phyloP scores from a whole-genome alignment of 1,140 invertebrate genomes.

The Plodia interpunctella region DNA sequence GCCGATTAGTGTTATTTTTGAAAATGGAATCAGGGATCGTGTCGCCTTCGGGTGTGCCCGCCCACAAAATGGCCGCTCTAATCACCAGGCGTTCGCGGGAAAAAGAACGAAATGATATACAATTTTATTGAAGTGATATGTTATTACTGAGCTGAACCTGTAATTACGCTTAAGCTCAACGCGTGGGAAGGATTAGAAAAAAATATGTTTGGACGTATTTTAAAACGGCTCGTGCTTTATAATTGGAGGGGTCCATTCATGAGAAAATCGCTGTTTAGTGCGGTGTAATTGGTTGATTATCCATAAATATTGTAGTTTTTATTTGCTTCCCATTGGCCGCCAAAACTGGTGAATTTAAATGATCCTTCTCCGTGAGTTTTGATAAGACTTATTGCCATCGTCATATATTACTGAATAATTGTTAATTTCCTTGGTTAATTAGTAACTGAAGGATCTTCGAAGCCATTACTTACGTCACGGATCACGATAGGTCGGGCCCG shows the following conservation, averaged over 20 bases:
- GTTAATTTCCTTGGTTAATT: not conserved
- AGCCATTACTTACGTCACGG: slow-evolving; percentile 5
- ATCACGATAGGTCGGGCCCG: slow-evolving; percentile 14
- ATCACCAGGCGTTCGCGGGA: slow-evolving; percentile 62
- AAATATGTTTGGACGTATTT: slow-evolving; percentile 51
- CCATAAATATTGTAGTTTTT: slow-evolving; percentile 14
- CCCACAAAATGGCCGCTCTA: slow-evolving; percentile 73
- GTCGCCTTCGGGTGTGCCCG: slow-evolving; percentile 66
- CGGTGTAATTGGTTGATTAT: slow-evolving; percentile 1
- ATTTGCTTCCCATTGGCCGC: not conserved
- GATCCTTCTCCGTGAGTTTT: too few relatives aligned
- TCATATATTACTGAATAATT: not conserved
- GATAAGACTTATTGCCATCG: too few relatives aligned
- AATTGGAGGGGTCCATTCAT: slow-evolving; percentile 61
- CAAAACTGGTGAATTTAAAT: not conserved
- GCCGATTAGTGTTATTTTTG: slow-evolving; percentile 73
- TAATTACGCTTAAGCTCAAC: slow-evolving; percentile 67
- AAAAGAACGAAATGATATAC: slow-evolving; percentile 70
- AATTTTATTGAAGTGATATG: slow-evolving; percentile 74
- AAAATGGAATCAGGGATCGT: slow-evolving; percentile 70
- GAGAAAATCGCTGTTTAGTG: slow-evolving; percentile 21
- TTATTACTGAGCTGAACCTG: slow-evolving; percentile 71
- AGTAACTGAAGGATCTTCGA: slow-evolving; percentile 8
- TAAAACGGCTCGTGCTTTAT: slow-evolving; percentile 61
- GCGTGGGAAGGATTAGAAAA: slow-evolving; percentile 73